Evolutionary conservation across 2,888 invertebrate genomes (phyloP).

Genomic region (Octodonta nipae): DNA sequence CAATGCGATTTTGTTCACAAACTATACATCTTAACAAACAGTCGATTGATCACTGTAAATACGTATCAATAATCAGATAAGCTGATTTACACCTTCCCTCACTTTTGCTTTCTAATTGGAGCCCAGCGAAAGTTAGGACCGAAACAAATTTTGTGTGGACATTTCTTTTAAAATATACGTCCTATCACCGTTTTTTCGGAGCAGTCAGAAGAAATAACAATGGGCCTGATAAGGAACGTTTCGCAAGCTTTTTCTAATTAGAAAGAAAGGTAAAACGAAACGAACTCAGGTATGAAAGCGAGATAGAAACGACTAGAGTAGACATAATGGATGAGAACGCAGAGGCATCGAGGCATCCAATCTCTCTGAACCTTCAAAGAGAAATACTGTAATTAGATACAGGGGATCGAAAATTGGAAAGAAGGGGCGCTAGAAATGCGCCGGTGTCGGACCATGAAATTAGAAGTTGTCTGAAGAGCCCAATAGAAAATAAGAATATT

Average conservation of each 20-base stretch:
- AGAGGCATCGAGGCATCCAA: conserved; percentile 17
- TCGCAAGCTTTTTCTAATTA: conserved; percentile 20
- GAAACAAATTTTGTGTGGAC: no score
- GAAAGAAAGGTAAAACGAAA: conserved; percentile 16
- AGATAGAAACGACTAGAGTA: conserved; percentile 8
- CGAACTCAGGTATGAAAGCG: conserved; percentile 15
- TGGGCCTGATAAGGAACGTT: conserved; percentile 12
- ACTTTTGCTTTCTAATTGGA: no score
- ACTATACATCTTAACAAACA: no score
- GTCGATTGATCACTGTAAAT: no score
- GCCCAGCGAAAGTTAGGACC: no score
- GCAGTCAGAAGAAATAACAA: no score
- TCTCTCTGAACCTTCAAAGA: conserved; percentile 25
- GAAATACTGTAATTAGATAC: conserved; percentile 34
- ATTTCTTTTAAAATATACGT: no score
- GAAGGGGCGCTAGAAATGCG: conserved; percentile 23
- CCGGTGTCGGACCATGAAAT: conserved; percentile 34
- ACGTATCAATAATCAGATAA: no score
- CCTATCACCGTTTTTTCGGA: no score
- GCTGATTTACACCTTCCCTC: no score
- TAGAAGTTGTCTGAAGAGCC: conserved; percentile 28
- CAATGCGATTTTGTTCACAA: no score
- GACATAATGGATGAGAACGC: conserved; percentile 9
- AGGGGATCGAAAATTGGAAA: conserved; percentile 29
- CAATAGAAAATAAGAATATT: conserved; percentile 28